phyloP scores from a whole-genome alignment of 2,888 invertebrate species.

The Tanypteryx hageni region DNA sequence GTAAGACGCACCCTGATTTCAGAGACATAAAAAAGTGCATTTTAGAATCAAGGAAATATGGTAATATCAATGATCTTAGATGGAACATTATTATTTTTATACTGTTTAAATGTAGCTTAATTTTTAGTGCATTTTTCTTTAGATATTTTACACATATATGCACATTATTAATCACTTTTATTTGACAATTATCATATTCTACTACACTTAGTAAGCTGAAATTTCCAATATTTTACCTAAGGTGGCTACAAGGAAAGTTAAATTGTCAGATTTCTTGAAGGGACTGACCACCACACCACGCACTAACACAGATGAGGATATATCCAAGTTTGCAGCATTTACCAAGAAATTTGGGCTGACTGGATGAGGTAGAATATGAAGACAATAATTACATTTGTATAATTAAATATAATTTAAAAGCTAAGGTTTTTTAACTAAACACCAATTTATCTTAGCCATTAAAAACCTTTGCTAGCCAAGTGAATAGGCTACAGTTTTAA shows the following conservation, averaged over 20 bases:
- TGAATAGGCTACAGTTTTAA: too few species aligned
- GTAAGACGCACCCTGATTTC: too few species aligned
- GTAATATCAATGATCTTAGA: background rate
- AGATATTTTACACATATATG: background rate
- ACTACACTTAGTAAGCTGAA: background rate
- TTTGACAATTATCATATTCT: too few species aligned
- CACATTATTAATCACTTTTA: too few species aligned
- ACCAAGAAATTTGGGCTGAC: background rate
- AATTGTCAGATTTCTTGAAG: constrained; percentile 10
- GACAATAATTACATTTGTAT: background rate
- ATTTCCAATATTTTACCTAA: background rate
- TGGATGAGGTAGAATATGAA: background rate
- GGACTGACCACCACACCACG: constrained; percentile 7
- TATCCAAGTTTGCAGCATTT: background rate
- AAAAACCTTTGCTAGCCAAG: too few species aligned
- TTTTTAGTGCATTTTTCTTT: background rate
- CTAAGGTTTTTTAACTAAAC: background rate
- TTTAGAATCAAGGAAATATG: too few species aligned
- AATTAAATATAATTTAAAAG: background rate
- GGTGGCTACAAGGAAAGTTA: constrained; percentile 46
- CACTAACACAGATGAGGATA: constrained; percentile 29
- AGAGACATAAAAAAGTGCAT: too few species aligned
- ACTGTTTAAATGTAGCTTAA: background rate
- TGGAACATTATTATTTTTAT: background rate
- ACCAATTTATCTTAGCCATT: background rate